A percentile compares a stretch with the other conserved stretches of the same genome.
Conservation (phyloP, 2,797 vertebrate species). For the Spondyliosoma cantharus region DNA sequence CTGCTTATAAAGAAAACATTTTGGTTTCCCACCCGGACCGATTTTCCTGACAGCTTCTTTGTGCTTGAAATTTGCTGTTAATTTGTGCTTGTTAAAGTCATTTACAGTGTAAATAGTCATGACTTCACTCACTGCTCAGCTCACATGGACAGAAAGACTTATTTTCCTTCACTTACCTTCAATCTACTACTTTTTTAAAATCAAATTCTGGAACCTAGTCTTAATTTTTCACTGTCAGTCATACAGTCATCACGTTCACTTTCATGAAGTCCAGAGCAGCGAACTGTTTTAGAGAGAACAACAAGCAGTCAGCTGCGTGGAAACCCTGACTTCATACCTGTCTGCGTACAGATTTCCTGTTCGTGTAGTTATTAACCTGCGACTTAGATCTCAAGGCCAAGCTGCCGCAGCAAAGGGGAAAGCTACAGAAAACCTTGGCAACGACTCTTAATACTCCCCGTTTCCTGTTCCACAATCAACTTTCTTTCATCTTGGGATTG, state of each 20-base stretch:
- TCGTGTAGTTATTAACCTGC: conserved; percentile 51
- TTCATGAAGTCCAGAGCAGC: conserved; percentile 11
- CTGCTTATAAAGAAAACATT: conserved; percentile 67
- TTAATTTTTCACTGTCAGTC: not conserved
- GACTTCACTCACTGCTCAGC: conserved; percentile 19
- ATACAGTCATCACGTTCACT: conserved; percentile 1
- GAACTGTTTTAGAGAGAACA: conserved; percentile 47
- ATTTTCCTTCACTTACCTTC: not conserved
- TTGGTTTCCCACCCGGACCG: not conserved
- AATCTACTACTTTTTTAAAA: not conserved
- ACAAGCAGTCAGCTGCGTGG: conserved; percentile 59
- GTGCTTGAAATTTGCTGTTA: not conserved
- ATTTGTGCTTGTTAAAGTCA: conserved; percentile 46
- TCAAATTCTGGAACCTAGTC: not conserved
- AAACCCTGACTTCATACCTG: conserved; percentile 75
- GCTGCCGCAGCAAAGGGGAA: conserved; percentile 30
- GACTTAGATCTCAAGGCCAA: conserved; percentile 59
- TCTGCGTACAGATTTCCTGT: conserved; percentile 59
- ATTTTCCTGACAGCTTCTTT: conserved; percentile 32
- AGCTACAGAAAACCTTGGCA: conserved; percentile 24
- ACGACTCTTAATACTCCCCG: conserved; percentile 37
- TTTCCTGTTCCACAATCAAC: conserved; percentile 72
- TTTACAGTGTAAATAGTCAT: conserved; percentile 48
- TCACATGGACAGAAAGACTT: conserved; percentile 8
- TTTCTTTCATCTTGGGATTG: conserved; percentile 50